phyloP scores from a whole-genome alignment of 2,888 invertebrate species.

The Sphaeridia pumilis region DNA sequence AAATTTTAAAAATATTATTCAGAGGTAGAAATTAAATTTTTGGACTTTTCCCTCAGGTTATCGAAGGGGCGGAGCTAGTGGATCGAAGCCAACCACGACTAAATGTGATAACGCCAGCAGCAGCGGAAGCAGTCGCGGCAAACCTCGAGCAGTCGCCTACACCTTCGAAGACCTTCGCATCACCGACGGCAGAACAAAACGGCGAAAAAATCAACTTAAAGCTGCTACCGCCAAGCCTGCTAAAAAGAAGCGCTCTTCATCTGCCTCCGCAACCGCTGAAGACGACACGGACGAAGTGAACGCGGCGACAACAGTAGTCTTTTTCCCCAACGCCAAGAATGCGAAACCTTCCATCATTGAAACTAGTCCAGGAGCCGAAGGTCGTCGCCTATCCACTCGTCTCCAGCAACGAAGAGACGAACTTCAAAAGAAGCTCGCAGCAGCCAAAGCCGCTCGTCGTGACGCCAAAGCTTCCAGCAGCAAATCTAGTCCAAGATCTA shows the following conservation, averaged over 20 bases:
- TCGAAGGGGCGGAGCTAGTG: too few relatives aligned
- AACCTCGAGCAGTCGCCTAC: constrained; percentile 52
- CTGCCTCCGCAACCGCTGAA: neutral
- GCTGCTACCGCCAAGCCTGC: too few relatives aligned
- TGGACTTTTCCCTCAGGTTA: too few relatives aligned
- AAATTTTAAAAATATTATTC: constrained; percentile 8
- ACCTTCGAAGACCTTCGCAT: constrained; percentile 87
- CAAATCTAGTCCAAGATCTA: neutral
- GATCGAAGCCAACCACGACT: neutral
- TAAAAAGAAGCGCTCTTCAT: neutral
- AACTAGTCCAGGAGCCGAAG: constrained; percentile 8
- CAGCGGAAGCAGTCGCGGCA: constrained; percentile 38
- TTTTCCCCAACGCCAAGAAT: constrained; percentile 1
- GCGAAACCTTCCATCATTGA: neutral
- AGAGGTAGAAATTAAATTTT: too few relatives aligned
- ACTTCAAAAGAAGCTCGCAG: neutral
- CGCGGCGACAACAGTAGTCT: constrained; percentile 16
- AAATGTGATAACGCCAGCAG: constrained; percentile 35
- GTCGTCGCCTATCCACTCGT: constrained; percentile 9
- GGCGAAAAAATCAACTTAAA: neutral
- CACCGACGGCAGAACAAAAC: constrained; percentile 72
- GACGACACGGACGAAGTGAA: too few relatives aligned
- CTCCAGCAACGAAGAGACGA: constrained; percentile 13
- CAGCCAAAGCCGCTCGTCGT: too few relatives aligned
- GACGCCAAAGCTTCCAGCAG: neutral